Base-by-base conservation (phyloP, 2,888 invertebrate genomes). In the Coelopa pilipes region DNA sequence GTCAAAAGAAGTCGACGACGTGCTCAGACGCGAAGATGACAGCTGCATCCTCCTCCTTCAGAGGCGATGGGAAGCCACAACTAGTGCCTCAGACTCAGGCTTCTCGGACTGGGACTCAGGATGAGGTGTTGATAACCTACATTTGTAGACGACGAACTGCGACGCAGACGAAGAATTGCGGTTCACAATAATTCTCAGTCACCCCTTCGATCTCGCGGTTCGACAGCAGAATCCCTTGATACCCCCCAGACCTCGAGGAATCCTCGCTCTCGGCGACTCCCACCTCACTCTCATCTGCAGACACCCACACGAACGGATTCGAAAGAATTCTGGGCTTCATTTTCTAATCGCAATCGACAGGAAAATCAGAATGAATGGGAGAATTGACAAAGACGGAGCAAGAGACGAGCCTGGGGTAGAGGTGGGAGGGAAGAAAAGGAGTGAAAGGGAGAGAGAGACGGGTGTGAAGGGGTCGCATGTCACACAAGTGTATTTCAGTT, bases 1-100 rank as follows among this genome's bases (percentile, higher is more conserved):
- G 62, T 62, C 45, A 62, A 45, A 62, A 62, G 34, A 62, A 62
- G 34, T n/a, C n/a, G 21, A 62, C 62, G 62, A 62, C 62, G 62
- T 24, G 24, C 13, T 12, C 62, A 45, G 45, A 11, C 24, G 21
- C 34, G 60, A 34, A 24, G 13, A 60, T 3, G 19, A 34, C 60
- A 24, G 21, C 7, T 24, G 21, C 19, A 59, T 24, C 9, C 34
- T n/a, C n/a, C n/a, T 62, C 24, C 62, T 62, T 1, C 62, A 34
- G 34, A 34, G 34, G 2, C 34, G 34, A 34, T 34, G 34, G 34
- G 34, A 34, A 34, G 34, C 34, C 34, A 34, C 7, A n/a, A n/a
- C n/a, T n/a, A n/a, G n/a, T 34, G 34, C 34, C 7, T 7, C 34
- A 34, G 34, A 34, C 34, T 34, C 34, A n/a, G n/a, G n/a, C n/a